Evolutionary conservation across 2,888 invertebrate genomes (phyloP).

Genomic region (Molanna angustata): DNA sequence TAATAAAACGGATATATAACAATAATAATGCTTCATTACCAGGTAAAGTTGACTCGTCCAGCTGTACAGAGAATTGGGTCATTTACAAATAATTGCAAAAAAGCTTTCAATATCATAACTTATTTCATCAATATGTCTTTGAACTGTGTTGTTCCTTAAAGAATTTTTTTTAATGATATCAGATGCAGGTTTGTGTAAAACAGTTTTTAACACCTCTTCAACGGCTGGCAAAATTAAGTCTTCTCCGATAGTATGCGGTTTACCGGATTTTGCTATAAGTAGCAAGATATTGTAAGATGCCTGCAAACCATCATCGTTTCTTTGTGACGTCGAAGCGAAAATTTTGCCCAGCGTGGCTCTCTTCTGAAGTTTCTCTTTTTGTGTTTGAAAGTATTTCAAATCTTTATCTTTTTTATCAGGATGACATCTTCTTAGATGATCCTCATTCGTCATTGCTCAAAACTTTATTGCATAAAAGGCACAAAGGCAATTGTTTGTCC

Average conservation of each 20-base stretch:
- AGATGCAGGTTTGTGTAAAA: slow-evolving; percentile 37
- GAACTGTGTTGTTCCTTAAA: slow-evolving; percentile 37
- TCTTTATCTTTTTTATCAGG: slow-evolving; percentile 34
- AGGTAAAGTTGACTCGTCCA: slow-evolving; percentile 40
- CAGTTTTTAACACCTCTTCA: slow-evolving; percentile 37
- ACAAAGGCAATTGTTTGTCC: slow-evolving; percentile 7
- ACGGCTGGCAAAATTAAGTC: slow-evolving; percentile 38
- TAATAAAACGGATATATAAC: slow-evolving; percentile 38
- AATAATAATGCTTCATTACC: slow-evolving; percentile 38
- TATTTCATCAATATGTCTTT: slow-evolving; percentile 39
- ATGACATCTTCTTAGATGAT: slow-evolving; percentile 22
- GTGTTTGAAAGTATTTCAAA: slow-evolving; percentile 36
- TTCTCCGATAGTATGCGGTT: slow-evolving; percentile 36
- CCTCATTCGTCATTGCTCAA: slow-evolving; percentile 1
- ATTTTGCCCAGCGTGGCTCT: slow-evolving; percentile 33
- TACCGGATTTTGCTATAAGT: slow-evolving; percentile 35
- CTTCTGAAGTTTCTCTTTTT: slow-evolving; percentile 34
- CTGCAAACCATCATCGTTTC: slow-evolving; percentile 23
- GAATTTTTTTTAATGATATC: slow-evolving; percentile 38
- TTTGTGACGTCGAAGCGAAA: slow-evolving; percentile 32
- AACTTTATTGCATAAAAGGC: slow-evolving; percentile 6
- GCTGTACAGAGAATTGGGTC: slow-evolving; percentile 39
- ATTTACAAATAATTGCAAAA: slow-evolving; percentile 37
- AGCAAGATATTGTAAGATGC: slow-evolving; percentile 29
- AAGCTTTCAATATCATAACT: slow-evolving; percentile 37